Evolutionary conservation across 2,113 vertebrate species (phyloP).

Genomic region (Cyprinodon tularosa): DNA sequence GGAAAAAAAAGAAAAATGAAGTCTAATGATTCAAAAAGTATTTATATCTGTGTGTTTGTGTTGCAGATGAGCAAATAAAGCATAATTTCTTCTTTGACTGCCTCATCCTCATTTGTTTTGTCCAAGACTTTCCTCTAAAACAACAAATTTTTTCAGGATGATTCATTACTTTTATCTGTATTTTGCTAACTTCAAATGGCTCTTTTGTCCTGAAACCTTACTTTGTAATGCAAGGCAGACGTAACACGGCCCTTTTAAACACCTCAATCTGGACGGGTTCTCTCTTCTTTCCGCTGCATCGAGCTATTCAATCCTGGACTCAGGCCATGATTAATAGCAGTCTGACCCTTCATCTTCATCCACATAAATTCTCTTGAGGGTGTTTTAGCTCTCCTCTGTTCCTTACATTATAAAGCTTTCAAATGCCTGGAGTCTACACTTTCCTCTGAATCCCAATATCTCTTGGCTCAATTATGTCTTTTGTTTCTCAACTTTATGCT

Average conservation of each 20-base stretch:
- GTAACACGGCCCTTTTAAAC: constrained; percentile 71
- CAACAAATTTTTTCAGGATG: constrained; percentile 16
- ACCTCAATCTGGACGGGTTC: constrained; percentile 59
- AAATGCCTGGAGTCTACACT: constrained; percentile 5
- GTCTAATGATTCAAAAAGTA: constrained; percentile 60
- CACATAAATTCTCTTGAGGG: constrained; percentile 71
- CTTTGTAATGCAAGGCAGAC: constrained; percentile 81
- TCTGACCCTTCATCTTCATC: constrained; percentile 74
- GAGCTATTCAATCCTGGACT: constrained; percentile 77
- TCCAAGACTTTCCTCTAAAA: constrained; percentile 24
- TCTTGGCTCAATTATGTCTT: constrained; percentile 35
- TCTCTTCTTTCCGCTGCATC: constrained; percentile 68
- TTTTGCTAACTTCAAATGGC: constrained; percentile 53
- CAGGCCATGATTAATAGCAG: constrained; percentile 78
- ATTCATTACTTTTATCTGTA: constrained; percentile 43
- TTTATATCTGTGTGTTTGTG: constrained; percentile 20
- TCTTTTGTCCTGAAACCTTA: constrained; percentile 60
- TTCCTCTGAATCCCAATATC: constrained; percentile 39
- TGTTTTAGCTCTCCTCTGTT: constrained; percentile 50
- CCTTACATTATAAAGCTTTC: constrained; percentile 36
- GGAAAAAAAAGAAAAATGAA: constrained; percentile 53
- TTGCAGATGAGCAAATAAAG: neutral
- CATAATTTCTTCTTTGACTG: neutral
- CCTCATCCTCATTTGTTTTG: constrained; percentile 25
- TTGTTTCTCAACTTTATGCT: constrained; percentile 41